Conservation (phyloP, 2,113 vertebrate species). For the Azemiops feae region DNA sequence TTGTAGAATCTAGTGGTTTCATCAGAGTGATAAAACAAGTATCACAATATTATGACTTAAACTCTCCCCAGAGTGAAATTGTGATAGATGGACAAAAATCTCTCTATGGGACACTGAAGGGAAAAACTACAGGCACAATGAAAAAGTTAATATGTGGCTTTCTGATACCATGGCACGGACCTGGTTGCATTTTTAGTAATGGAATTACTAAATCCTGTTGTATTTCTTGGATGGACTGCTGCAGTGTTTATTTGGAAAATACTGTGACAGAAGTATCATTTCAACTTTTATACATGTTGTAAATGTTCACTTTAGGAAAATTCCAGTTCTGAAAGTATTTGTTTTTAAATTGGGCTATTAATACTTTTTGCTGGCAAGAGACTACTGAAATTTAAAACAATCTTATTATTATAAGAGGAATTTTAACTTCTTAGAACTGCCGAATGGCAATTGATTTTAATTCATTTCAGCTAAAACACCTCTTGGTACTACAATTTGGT, state of each 20-base stretch:
- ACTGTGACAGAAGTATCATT: not conserved
- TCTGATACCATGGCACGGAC: not conserved
- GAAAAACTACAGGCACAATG: not conserved
- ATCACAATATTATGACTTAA: not conserved
- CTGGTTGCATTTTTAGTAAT: not conserved
- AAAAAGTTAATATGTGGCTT: not conserved
- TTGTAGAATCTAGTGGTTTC: not conserved
- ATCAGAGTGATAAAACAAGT: not conserved
- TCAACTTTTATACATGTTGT: not conserved
- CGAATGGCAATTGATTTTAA: not conserved
- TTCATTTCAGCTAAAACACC: not conserved
- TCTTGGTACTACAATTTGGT: not conserved
- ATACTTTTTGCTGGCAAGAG: not conserved
- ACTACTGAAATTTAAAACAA: not conserved
- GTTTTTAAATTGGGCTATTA: not conserved
- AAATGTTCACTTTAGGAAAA: not conserved
- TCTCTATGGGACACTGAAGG: not conserved
- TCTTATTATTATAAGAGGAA: not conserved
- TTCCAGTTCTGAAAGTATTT: not conserved
- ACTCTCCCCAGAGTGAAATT: not conserved
- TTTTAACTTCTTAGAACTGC: not conserved
- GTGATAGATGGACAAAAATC: not conserved
- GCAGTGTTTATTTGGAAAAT: not conserved
- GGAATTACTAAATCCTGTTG: not conserved
- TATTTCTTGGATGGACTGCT: not conserved